phyloP scores from a whole-genome alignment of 2,888 invertebrate genomes.

The Amiota mariae region DNA sequence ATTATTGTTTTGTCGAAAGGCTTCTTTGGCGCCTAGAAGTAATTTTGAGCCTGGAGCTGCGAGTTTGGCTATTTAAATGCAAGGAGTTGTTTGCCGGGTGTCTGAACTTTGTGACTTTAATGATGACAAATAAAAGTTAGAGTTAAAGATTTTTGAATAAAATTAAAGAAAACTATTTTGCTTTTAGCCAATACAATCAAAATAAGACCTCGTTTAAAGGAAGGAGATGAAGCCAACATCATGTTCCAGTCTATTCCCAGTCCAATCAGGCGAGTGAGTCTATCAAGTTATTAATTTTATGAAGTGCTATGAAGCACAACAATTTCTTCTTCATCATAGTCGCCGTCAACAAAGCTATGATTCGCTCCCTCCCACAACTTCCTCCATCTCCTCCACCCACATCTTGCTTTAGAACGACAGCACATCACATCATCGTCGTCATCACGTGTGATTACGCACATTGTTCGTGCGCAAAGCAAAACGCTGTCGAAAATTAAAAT shows the following conservation, averaged over 20 bases:
- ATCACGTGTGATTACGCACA: conserved; percentile 71
- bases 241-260: conserved; percentile 4
- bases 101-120: too few species aligned
- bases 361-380: not conserved
- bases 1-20: conserved; percentile 23
- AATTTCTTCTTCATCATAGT: conserved; percentile 51
- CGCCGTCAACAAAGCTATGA: conserved; percentile 30
- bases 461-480: conserved; percentile 65
- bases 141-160: too few species aligned
- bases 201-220: not conserved
- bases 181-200: not conserved
- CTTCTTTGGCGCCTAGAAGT: conserved; percentile 34
- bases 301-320: conserved; percentile 63
- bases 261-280: conserved; percentile 4
- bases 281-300: conserved; percentile 52
- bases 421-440: conserved; percentile 48
- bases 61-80: conserved; percentile 22
- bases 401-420: conserved; percentile 3
- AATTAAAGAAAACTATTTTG: too few species aligned
- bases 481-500: conserved; percentile 69
- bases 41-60: conserved; percentile 4
- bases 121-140: too few species aligned
- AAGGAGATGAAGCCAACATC: too few species aligned
- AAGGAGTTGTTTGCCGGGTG: conserved; percentile 36
- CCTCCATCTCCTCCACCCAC: not conserved